phyloP scores from a whole-genome alignment of 2,797 vertebrate species.

The Pachyuromys duprasi region DNA sequence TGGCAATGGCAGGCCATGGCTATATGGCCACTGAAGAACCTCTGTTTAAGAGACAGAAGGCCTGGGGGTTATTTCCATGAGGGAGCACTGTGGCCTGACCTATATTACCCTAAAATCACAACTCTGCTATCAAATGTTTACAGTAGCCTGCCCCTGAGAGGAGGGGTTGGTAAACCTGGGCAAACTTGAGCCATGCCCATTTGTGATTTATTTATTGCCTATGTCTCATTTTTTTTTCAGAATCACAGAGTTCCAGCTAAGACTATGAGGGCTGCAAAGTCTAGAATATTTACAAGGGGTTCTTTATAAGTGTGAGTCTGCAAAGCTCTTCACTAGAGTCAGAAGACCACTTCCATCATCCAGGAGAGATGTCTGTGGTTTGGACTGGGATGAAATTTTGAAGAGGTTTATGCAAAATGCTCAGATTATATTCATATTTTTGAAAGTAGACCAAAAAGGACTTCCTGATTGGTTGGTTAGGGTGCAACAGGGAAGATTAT shows the following conservation, averaged over 20 bases:
- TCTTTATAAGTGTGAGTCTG: background rate
- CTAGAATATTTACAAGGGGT: background rate
- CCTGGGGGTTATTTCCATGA: background rate
- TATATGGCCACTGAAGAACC: background rate
- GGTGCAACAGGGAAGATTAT: background rate
- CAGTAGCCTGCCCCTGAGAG: background rate
- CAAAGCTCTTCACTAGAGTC: background rate
- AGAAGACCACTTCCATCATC: background rate
- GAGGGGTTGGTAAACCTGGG: background rate
- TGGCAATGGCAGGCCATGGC: background rate
- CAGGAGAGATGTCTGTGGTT: background rate
- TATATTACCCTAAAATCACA: background rate
- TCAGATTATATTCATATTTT: background rate
- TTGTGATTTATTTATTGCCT: background rate
- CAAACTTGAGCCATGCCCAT: background rate
- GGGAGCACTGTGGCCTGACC: background rate
- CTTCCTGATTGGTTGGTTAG: background rate
- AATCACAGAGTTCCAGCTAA: background rate
- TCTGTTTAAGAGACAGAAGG: background rate
- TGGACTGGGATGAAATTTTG: background rate
- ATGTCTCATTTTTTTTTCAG: background rate
- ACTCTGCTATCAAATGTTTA: background rate
- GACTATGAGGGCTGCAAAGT: background rate
- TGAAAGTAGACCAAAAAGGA: background rate
- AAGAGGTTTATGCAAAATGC: background rate